Evolutionary conservation across 2,797 vertebrate species (phyloP), one percentile per base, ranked within the genome.

Genomic region (Gastrophryne carolinensis): DNA sequence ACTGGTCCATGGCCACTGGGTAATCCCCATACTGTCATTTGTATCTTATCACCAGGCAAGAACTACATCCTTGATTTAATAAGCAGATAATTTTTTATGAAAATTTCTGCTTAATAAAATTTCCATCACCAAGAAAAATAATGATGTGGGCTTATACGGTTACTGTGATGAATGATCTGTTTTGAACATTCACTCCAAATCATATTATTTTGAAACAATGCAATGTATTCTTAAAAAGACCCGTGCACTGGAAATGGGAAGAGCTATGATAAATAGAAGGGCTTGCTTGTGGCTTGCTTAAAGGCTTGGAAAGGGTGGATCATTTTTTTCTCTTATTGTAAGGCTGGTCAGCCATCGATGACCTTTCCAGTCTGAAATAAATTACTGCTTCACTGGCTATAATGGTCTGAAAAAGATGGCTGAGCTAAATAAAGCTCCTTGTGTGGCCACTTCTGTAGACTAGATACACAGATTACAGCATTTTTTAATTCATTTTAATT

Each of bases 61-160:
- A 69, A 34, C 24, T 44, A 15, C 39, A 47, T 26, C 3, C 13
- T 13, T 57, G 41, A 69, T 69, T 35, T 44, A 69, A 69, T 69
- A 30, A 56, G 24, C 10, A 11, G 23, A 44, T 58, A 47, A 30
- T 68, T 58, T 71, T 47, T 69, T 37, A 56, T 56, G 66, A 35
- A 56, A 69, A 69, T 57, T 69, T 12, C 6, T 8, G 9, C 39
- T 44, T 69, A 56, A 69, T 69, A 69, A 69, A 44, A 56, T 69
- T 30, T n/a, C 15, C n/a, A 44, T 23, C 39, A 71, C 15, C 11
- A 1, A 60, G 21, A 57, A 71, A 58, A 56, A 69, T 56, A 56
- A 69, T 69, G 34, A 71, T 49, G 34, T 61, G n/a, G 21, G 27
- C 50, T 50, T 34, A 35, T 72, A 35, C 56, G 35, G 35, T 35